A percentile compares a stretch with the other conserved stretches of the same genome.
phyloP scores from a whole-genome alignment of 2,797 vertebrate genomes.

The Tangara arthus region DNA sequence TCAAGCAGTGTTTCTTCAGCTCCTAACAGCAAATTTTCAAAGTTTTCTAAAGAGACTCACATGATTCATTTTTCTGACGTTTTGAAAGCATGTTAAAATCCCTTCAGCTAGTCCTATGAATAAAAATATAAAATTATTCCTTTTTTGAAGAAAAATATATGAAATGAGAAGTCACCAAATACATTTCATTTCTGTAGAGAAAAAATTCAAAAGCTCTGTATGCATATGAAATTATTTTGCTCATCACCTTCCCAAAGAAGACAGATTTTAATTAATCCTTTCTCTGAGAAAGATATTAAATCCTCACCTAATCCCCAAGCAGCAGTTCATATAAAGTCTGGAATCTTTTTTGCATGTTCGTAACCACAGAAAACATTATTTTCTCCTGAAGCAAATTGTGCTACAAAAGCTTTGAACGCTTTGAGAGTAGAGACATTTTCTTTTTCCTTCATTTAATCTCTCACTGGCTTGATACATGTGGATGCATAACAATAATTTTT shows the following conservation, averaged over 20 bases:
- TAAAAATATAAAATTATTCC: neutral
- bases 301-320: slow-evolving; percentile 33
- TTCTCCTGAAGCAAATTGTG: slow-evolving; percentile 8
- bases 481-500: neutral
- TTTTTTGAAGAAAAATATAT: neutral
- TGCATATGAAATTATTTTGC: neutral
- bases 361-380: slow-evolving; percentile 14
- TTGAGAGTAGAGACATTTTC: neutral
- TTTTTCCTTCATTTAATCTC: neutral
- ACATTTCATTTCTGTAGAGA: neutral
- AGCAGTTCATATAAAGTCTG: neutral
- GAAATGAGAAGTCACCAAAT: neutral
- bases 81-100: neutral
- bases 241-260: slow-evolving; percentile 2
- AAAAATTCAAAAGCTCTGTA: slow-evolving; percentile 10
- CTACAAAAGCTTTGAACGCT: neutral
- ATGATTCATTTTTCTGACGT: neutral
- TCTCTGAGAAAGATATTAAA: slow-evolving; percentile 26
- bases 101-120: neutral
- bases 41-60: neutral
- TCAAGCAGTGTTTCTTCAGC: neutral
- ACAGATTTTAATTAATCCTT: slow-evolving; percentile 43
- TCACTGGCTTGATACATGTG: neutral
- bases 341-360: neutral
- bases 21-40: neutral